Evolutionary conservation across 2,113 vertebrate genomes (phyloP), one percentile per base, ranked within the genome.

Genomic region (Silurus asotus): DNA sequence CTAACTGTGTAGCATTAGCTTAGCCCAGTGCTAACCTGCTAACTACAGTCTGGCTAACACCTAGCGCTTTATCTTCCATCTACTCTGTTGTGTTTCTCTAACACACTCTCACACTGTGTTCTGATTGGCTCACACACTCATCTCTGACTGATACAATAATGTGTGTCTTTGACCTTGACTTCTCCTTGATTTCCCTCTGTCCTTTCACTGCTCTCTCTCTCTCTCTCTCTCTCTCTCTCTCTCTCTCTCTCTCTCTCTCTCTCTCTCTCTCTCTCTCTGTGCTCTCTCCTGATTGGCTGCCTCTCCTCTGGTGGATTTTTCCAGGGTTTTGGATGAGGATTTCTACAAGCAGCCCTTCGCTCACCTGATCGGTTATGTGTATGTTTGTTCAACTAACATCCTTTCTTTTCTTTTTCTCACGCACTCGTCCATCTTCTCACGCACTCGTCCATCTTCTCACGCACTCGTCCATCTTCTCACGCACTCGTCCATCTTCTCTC

Each of bases 301-400:
- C 96, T 96, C 93, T 91, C 94, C 95, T 95, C 92, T 92, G 93
- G 96, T 94, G 96, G 77, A 80, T 45, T 80, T 93, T 89, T 93
- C 95, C 96, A 99, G 98, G 95, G 97, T 99, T 93, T 96, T 97
- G 97, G 98, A 99, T 92, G 98, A 99, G 96, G 97, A 97, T 95
- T 99, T 99, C 98, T 99, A 97, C 97, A 99, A 97, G 96, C 98
- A 99, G 95, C 98, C 97, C 96, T 99, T 98, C 96, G 97, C 97
- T 97, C 97, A 99, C 90, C 93, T 99, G 96, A 99, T 99, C 96
- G 98, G 98, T 98, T 99, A 99, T 99, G 98, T 99, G 98, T 99
- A 99, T 99, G 98, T 99, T 80, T 96, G 96, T 95, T 94, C 94
- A 97, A 97, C 96, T 97, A 96, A 95, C 97, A 95, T 92, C 95